phyloP scores from a whole-genome alignment of 2,797 vertebrate species.

The Chiloscyllium punctatum region DNA sequence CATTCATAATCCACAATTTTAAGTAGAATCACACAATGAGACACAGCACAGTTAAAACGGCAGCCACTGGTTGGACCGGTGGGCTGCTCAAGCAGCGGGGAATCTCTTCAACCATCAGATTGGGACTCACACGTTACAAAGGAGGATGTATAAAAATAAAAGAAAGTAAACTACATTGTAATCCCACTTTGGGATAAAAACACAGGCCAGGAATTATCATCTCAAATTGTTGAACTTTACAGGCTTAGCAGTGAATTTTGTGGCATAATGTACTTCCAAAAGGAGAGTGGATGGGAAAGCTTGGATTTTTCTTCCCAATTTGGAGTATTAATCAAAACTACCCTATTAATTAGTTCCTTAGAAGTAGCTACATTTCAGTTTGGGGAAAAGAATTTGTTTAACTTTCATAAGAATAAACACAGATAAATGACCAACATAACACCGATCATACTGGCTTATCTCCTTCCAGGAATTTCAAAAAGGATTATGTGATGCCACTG shows the following conservation, averaged over 20 bases:
- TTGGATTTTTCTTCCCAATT: neutral
- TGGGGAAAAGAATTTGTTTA: neutral
- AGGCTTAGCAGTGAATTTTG: neutral
- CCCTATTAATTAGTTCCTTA: neutral
- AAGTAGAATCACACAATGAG: no score
- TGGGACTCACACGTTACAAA: neutral
- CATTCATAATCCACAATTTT: no score
- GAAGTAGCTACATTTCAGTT: neutral
- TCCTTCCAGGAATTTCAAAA: neutral
- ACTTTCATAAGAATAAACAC: neutral
- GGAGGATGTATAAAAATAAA: neutral
- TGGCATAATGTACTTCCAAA: neutral
- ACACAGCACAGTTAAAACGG: no score
- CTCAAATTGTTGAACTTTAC: neutral
- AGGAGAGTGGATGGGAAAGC: neutral
- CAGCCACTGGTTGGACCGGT: neutral
- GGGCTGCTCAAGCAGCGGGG: neutral
- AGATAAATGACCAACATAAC: neutral
- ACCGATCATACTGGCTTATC: neutral
- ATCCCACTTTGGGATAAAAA: neutral
- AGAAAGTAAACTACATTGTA: neutral
- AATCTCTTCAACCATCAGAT: neutral
- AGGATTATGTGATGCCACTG: neutral
- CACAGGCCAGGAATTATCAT: neutral
- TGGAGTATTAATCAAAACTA: neutral